Percentiles rank a stretch among this genome's conserved stretches.
Evolutionary conservation across 2,113 vertebrate species (phyloP).

Genomic region (Brachyhypopomus occidentalis): DNA sequence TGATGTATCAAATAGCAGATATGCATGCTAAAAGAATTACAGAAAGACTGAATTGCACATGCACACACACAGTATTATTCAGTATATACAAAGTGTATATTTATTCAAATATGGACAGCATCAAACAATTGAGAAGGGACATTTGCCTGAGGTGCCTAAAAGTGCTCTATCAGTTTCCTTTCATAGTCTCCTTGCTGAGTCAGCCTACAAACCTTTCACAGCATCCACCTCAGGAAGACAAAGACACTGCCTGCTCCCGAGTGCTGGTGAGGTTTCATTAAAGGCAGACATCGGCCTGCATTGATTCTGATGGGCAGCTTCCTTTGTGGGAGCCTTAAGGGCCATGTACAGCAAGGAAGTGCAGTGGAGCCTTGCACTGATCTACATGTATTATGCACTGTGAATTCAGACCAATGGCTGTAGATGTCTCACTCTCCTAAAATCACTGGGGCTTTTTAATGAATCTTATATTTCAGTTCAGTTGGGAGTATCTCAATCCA

Average conservation of each 20-base stretch:
- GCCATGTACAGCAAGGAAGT: slow-evolving; percentile 54
- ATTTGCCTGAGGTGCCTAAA: slow-evolving; percentile 63
- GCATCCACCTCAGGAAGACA: slow-evolving; percentile 57
- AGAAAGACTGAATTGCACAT: not conserved
- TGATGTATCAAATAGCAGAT: slow-evolving; percentile 41
- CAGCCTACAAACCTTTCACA: slow-evolving; percentile 63
- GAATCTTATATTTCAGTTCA: slow-evolving; percentile 25
- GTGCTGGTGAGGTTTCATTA: slow-evolving; percentile 49
- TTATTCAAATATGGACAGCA: slow-evolving; percentile 58
- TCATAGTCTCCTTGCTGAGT: slow-evolving; percentile 61
- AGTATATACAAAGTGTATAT: slow-evolving; percentile 56
- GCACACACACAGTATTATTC: not conserved
- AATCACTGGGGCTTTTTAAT: slow-evolving; percentile 15
- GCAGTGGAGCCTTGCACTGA: slow-evolving; percentile 55
- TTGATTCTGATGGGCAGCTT: slow-evolving; percentile 64
- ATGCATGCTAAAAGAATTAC: not conserved
- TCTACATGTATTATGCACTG: slow-evolving; percentile 58
- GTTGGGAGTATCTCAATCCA: slow-evolving; percentile 4
- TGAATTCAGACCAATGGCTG: slow-evolving; percentile 55
- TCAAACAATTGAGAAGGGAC: slow-evolving; percentile 56
- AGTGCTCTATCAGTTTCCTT: slow-evolving; percentile 58
- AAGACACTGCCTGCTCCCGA: slow-evolving; percentile 36
- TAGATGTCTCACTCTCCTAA: slow-evolving; percentile 35
- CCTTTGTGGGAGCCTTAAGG: slow-evolving; percentile 56
- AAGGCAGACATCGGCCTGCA: slow-evolving; percentile 59